phyloP scores from a whole-genome alignment of 2,113 vertebrate genomes.

The Brachypodius melanocephalos region DNA sequence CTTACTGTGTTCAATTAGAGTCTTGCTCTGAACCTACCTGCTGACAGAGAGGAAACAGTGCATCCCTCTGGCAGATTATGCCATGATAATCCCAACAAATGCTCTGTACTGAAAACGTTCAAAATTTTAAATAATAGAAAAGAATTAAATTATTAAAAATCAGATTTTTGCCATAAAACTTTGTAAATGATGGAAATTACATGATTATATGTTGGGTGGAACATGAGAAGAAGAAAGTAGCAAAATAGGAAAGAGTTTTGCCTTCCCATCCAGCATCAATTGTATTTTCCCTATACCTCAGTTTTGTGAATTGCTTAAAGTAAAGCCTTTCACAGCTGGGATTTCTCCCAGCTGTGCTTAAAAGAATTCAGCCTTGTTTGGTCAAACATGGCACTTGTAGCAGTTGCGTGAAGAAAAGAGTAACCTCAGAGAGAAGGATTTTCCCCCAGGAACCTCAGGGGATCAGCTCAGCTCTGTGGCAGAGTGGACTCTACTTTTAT shows the following conservation, averaged over 20 bases:
- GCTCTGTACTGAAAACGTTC: not conserved
- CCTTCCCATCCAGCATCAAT: fast-evolving
- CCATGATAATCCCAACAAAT: not conserved
- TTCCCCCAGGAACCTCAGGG: not conserved
- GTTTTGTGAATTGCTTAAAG: not conserved
- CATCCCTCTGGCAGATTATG: not conserved
- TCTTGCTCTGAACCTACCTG: not conserved
- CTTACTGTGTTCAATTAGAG: not conserved
- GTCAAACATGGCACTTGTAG: not conserved
- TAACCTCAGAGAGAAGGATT: not conserved
- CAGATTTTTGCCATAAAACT: not conserved
- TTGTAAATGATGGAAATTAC: not conserved
- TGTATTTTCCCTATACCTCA: not conserved
- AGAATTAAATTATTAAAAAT: not conserved
- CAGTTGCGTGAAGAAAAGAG: not conserved
- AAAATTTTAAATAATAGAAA: not conserved
- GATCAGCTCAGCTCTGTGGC: not conserved
- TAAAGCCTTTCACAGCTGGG: not conserved
- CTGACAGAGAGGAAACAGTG: not conserved
- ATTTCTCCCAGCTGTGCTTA: too few species aligned
- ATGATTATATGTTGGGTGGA: not conserved
- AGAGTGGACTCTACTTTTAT: not conserved
- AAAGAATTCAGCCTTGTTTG: not conserved
- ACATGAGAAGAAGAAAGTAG: not conserved
- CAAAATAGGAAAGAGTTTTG: not conserved